phyloP scores from a whole-genome alignment of 1,140 invertebrate species.

The Drosophila persimilis region DNA sequence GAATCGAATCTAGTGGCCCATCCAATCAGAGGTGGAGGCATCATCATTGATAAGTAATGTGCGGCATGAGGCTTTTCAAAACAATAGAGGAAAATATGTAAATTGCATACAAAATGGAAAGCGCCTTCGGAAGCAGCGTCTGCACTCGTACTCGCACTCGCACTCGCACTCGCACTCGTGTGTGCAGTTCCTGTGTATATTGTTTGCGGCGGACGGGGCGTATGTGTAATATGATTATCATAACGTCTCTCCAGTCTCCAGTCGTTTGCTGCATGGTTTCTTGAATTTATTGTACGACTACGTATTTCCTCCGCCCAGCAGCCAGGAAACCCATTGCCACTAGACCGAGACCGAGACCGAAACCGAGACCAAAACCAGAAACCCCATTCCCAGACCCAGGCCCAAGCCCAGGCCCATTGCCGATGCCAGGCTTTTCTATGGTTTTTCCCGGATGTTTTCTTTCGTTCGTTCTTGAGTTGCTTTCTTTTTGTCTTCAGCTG shows the following conservation, averaged over 20 bases:
- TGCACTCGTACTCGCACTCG: neutral
- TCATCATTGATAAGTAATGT: slow-evolving; percentile 44
- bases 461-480: slow-evolving; percentile 16
- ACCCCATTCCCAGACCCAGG: no score
- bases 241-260: slow-evolving; percentile 38
- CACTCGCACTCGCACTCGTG: neutral
- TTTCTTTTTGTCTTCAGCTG: slow-evolving; percentile 43
- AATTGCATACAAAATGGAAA: slow-evolving; percentile 51
- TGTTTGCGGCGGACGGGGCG: slow-evolving; percentile 25
- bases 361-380: slow-evolving; percentile 2
- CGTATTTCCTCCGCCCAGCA: slow-evolving; percentile 4
- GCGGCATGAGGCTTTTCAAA: slow-evolving; percentile 58
- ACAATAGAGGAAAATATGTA: slow-evolving; percentile 69
- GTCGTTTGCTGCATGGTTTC: slow-evolving; percentile 36
- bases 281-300: slow-evolving; percentile 51
- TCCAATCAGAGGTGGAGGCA: no score
- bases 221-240: slow-evolving; percentile 75
- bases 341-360: neutral
- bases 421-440: neutral
- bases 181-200: slow-evolving; percentile 2
- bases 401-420: no score
- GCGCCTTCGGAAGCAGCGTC: slow-evolving; percentile 18
- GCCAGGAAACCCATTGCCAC: slow-evolving; percentile 32
- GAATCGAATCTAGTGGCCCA: no score
- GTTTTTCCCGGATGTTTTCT: slow-evolving; percentile 13